Percentiles rank a stretch among this genome's conserved stretches.
These are phyloP conservation scores for Pangasius mekongensis DNA, from an alignment of 2,797 vertebrate genomes.

Conservation along the genomic window DNA sequence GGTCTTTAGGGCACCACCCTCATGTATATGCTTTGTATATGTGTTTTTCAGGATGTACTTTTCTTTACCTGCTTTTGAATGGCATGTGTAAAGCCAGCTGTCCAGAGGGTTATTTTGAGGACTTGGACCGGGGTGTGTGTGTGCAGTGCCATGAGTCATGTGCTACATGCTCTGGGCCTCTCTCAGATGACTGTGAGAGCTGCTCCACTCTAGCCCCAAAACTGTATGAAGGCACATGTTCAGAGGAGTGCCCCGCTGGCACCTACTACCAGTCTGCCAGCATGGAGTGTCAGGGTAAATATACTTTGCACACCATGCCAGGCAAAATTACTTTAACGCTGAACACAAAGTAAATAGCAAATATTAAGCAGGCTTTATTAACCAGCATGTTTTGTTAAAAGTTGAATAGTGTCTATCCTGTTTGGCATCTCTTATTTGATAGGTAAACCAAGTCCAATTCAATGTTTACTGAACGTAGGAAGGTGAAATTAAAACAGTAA, in stretches of 20 bases:
- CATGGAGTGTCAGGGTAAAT: conserved; percentile 79
- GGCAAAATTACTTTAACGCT: not conserved
- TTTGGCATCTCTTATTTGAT: not conserved
- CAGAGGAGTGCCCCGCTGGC: conserved; percentile 71
- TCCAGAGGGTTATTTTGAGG: conserved; percentile 79
- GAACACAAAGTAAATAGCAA: too few species aligned
- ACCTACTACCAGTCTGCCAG: conserved; percentile 76
- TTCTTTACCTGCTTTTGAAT: conserved; percentile 81
- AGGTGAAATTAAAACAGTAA: not conserved
- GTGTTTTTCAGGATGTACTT: conserved; percentile 74
- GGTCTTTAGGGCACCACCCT: not conserved
- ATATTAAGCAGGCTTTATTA: not conserved
- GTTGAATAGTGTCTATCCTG: not conserved
- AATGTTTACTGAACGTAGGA: not conserved
- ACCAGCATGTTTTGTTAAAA: not conserved
- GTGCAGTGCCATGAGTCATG: conserved; percentile 77
- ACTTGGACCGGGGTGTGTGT: conserved; percentile 80
- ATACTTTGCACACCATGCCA: not conserved
- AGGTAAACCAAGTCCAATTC: not conserved
- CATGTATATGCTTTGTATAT: not conserved
- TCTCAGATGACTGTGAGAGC: conserved; percentile 77
- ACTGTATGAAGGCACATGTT: conserved; percentile 78
- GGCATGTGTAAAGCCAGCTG: conserved; percentile 79
- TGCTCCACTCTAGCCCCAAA: conserved; percentile 72
- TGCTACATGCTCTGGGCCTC: conserved; percentile 76